Conservation (phyloP, 2,888 invertebrate genomes). For the Tenthredo distinguenda region DNA sequence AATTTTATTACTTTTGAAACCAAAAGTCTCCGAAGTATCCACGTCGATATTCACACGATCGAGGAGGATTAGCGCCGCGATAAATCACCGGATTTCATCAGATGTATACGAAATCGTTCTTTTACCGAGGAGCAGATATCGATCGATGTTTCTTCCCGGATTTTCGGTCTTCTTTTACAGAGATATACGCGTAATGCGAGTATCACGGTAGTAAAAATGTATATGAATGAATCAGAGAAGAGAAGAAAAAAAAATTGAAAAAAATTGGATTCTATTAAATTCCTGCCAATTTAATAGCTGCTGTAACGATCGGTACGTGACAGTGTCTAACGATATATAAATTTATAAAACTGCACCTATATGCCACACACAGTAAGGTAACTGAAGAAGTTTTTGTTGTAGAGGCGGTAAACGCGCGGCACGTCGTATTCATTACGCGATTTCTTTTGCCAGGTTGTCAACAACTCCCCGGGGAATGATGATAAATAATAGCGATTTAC, state of each 20-base stretch:
- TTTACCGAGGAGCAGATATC: background rate
- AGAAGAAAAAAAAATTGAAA: background rate
- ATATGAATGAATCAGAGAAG: background rate
- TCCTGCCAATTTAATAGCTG: constrained; percentile 7
- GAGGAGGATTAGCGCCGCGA: background rate
- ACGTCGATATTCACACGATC: background rate
- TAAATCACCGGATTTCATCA: background rate
- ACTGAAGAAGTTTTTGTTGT: constrained; percentile 1
- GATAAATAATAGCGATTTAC: constrained; percentile 41
- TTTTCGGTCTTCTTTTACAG: background rate
- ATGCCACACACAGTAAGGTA: background rate
- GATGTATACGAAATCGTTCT: background rate
- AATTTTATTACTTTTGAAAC: background rate
- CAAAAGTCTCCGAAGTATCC: background rate
- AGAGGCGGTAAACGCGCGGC: background rate
- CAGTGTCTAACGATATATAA: constrained; percentile 12
- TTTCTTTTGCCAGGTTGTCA: constrained; percentile 37
- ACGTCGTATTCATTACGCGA: constrained; percentile 33
- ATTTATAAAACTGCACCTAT: constrained; percentile 8
- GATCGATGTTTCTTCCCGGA: background rate
- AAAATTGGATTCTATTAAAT: background rate
- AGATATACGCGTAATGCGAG: background rate
- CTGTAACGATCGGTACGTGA: constrained; percentile 1
- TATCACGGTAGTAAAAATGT: background rate
- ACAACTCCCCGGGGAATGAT: constrained; percentile 38